phyloP scores from a whole-genome alignment of 2,888 invertebrate genomes.

The Eristalinus aeneus region DNA sequence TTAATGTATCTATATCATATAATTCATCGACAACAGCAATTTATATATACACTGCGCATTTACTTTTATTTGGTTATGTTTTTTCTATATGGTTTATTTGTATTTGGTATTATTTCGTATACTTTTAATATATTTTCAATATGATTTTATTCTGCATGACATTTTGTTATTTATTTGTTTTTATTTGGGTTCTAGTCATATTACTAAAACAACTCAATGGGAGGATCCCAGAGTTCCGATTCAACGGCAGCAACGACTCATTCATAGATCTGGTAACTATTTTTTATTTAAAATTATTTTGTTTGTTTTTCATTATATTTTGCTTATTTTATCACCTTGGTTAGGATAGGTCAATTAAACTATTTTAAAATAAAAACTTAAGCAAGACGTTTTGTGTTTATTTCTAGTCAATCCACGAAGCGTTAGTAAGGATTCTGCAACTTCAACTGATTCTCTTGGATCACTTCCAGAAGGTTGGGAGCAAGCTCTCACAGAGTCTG shows the following conservation, averaged over 20 bases:
- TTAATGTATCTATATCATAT: too few relatives aligned
- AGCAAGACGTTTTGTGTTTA: constrained; percentile 57
- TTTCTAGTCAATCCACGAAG: constrained; percentile 76
- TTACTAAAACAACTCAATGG: constrained; percentile 92
- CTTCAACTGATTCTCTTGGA: constrained; percentile 82
- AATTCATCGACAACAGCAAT: too few relatives aligned
- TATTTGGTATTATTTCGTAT: constrained; percentile 4
- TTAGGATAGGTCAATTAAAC: background rate
- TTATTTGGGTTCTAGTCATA: constrained; percentile 83
- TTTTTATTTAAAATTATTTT: constrained; percentile 37
- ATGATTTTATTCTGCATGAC: constrained; percentile 56
- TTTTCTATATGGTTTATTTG: background rate
- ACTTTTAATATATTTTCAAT: constrained; percentile 17
- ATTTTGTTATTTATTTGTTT: constrained; percentile 65
- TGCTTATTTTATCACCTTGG: background rate
- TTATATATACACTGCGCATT: background rate
- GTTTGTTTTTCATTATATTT: constrained; percentile 18
- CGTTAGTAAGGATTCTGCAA: constrained; percentile 74
- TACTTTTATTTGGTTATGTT: background rate
- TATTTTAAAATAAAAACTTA: constrained; percentile 25
- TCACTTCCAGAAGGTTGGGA: constrained; percentile 96
- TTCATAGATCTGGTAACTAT: constrained; percentile 69
- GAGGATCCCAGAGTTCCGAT: constrained; percentile 91
- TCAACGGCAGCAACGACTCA: constrained; percentile 82
- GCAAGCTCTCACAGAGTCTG: constrained; percentile 94